These are phyloP conservation scores for Drosophila gunungcola DNA, from an alignment of 1,140 invertebrate species.

Conservation along the genomic window DNA sequence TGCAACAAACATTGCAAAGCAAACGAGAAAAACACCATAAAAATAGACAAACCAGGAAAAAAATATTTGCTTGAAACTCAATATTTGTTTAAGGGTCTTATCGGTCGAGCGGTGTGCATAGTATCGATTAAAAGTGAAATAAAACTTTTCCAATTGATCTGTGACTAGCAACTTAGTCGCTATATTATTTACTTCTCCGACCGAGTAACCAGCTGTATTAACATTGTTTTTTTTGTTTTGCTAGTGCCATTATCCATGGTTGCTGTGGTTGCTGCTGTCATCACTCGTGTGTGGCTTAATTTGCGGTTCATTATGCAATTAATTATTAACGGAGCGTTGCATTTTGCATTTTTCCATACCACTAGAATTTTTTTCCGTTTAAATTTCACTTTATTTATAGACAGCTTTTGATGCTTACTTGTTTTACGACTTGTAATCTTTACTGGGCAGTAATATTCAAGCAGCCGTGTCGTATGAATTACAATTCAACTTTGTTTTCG, in stretches of 20 bases:
- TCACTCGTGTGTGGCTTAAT: constrained; percentile 67
- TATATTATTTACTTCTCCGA: constrained; percentile 12
- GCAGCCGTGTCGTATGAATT: constrained; percentile 32
- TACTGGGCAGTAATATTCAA: constrained; percentile 1
- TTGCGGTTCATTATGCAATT: constrained; percentile 79
- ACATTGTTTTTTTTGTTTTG: constrained; percentile 30
- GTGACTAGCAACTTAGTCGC: constrained; percentile 15
- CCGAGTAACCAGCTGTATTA: constrained; percentile 57
- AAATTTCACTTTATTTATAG: constrained; percentile 32
- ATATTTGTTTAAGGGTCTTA: constrained; percentile 50
- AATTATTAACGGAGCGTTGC: constrained; percentile 75
- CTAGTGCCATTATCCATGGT: constrained; percentile 13
- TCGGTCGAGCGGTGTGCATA: constrained; percentile 22
- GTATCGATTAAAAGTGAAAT: constrained; percentile 27
- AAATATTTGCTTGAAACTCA: constrained; percentile 66
- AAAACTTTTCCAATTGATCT: constrained; percentile 34
- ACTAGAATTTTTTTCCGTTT: constrained; percentile 30
- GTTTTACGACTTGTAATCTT: not conserved
- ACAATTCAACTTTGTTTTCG: constrained; percentile 22
- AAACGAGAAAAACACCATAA: constrained; percentile 13
- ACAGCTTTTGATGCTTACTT: constrained; percentile 40
- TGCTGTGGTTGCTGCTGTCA: constrained; percentile 29
- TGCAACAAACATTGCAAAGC: constrained; percentile 25
- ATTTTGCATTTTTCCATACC: constrained; percentile 41
- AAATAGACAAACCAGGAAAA: constrained; percentile 40